Base-by-base conservation (phyloP, 1,140 invertebrate species). In the Bombus pyrosoma region DNA sequence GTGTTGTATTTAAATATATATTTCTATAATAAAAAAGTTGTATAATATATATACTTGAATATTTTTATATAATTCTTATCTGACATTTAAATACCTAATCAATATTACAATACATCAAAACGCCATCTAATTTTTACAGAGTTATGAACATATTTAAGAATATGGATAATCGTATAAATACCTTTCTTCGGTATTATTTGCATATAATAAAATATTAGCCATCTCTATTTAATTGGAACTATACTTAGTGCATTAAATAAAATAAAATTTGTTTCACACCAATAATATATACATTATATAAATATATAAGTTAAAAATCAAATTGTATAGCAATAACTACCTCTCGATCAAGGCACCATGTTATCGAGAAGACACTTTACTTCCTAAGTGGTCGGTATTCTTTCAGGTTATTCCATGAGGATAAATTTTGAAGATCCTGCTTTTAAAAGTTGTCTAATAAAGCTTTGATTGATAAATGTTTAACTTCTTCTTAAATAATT, bases 91-190 rank as follows among this genome's bases (percentile, higher is more conserved):
- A 66, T 34, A 32, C 0, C 9, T 77, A 64, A 39, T 77, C 37
- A 39, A 80, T 80, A 10, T 80, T 80, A 85, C 68, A 80, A 80
- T 62, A 53, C 80, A 64, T 85, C 32, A 79, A 80, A 83, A 72
- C 39, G 83, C 25, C 12, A 10, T 71, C 9, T 71, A 59, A 69
- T 39, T 62, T 62, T 85, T 72, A 71, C 66, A 85, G 43, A 59
- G 1, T 79, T 78, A 39, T 22, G n/a, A 57, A 8, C 37, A 15
- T 43, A 76, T 34, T 34, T 32, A 57, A 78, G 37, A 34, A 69
- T 76, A 39, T 18, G 8, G 25, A 47, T 64, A 59, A 32, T 72
- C 9, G 1, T 81, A 82, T 57, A 47, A 74, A 64, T 5, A 74
- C 32, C 10, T n/a, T 12, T 28, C 28, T 41, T 47, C 12, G 3